Conservation (phyloP, 1,140 invertebrate genomes). For the Bombus pyrosoma region DNA sequence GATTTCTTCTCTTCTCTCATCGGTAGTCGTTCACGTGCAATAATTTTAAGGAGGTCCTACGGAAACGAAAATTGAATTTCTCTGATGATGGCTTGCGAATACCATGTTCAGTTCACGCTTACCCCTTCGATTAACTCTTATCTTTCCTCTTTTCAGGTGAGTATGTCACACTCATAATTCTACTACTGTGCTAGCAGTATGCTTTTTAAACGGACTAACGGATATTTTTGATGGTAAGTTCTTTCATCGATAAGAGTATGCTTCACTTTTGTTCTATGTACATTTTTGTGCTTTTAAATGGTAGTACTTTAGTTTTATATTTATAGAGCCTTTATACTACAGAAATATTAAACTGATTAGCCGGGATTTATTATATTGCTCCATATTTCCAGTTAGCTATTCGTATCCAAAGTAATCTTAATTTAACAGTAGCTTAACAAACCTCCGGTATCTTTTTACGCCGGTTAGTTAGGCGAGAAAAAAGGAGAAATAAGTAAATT, state of each 20-base stretch:
- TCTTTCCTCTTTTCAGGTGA: slow-evolving; percentile 63
- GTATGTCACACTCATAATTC: slow-evolving; percentile 41
- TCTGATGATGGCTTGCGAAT: neutral
- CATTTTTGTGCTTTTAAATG: neutral
- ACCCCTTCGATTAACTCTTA: slow-evolving; percentile 36
- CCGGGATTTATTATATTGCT: neutral
- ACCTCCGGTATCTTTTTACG: neutral
- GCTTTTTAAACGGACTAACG: neutral
- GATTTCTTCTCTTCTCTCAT: slow-evolving; percentile 12
- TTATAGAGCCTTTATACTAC: neutral
- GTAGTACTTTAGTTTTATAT: neutral
- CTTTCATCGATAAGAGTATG: neutral
- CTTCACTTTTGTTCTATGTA: neutral
- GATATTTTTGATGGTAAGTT: slow-evolving; percentile 13
- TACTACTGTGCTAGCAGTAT: too few relatives aligned
- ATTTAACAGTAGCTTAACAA: slow-evolving; percentile 14
- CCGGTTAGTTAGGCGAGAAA: neutral
- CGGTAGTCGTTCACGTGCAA: slow-evolving; percentile 4
- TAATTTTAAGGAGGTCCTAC: slow-evolving; percentile 27
- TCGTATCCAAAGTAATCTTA: slow-evolving; percentile 12
- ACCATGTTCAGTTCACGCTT: neutral
- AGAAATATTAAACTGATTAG: neutral
- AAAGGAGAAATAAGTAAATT: slow-evolving; percentile 16
- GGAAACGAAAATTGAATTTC: slow-evolving; percentile 28
- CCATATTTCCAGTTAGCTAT: neutral